Evolutionary conservation across 1,140 invertebrate species (phyloP).

Genomic region (Eumeta japonica): DNA sequence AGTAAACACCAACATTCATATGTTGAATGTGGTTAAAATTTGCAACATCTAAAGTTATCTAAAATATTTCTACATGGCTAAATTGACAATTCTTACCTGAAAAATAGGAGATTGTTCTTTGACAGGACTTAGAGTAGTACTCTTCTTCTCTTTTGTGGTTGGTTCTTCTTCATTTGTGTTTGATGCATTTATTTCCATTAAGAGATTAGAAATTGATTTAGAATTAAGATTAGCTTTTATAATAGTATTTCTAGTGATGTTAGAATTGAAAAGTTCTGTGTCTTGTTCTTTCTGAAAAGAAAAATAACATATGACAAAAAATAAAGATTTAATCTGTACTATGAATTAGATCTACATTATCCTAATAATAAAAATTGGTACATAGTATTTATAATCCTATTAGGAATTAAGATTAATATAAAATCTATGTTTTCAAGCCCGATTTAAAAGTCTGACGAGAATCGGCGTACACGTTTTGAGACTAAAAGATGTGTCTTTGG

Average conservation of each 20-base stretch:
- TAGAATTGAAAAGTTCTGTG: conserved; percentile 25
- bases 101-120: conserved; percentile 40
- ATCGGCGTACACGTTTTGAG: too few species aligned
- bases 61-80: not conserved
- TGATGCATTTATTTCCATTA: conserved; percentile 12
- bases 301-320: not conserved
- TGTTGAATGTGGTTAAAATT: too few species aligned
- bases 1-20: too few species aligned
- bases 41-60: too few species aligned
- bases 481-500: too few species aligned
- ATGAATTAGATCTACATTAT: too few species aligned
- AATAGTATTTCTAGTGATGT: conserved; percentile 28
- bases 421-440: too few species aligned
- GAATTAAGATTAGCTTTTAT: conserved; percentile 39
- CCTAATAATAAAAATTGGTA: too few species aligned
- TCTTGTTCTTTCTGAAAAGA: conserved; percentile 27
- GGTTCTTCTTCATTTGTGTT: conserved; percentile 10
- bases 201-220: conserved; percentile 21
- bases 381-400: too few species aligned
- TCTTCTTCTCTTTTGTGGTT: conserved; percentile 20
- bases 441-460: too few species aligned
- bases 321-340: too few species aligned
- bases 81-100: conserved; percentile 27
- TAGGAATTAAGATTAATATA: too few species aligned
- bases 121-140: conserved; percentile 24